Conservation (phyloP, 1,140 invertebrate species). For the Chrysomallon squamiferum region DNA sequence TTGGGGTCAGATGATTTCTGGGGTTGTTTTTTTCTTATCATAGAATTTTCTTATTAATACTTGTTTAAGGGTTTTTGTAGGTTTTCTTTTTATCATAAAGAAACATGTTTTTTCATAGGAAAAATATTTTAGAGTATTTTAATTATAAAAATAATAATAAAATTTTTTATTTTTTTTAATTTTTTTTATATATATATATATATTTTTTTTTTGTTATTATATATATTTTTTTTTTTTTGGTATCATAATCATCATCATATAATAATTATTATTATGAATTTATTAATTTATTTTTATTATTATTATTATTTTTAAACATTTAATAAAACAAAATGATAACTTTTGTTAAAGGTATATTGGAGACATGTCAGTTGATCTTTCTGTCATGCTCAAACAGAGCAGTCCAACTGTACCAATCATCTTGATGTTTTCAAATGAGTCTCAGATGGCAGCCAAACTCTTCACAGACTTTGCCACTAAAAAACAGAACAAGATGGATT, state of each 20-base stretch:
- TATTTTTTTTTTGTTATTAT: no score
- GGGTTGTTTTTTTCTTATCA: background rate
- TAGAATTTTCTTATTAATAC: background rate
- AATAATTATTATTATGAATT: no score
- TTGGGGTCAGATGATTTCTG: background rate
- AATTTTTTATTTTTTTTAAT: no score
- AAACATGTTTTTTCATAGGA: no score
- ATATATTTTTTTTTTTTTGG: no score
- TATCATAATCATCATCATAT: no score
- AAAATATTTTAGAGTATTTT: no score
- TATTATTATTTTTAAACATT: no score
- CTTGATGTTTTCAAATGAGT: conserved; percentile 50
- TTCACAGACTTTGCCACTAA: conserved; percentile 55
- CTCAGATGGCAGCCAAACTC: conserved; percentile 47
- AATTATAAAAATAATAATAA: no score
- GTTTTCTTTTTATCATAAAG: background rate
- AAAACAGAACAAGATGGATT: conserved; percentile 41
- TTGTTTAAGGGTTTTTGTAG: background rate
- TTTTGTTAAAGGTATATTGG: conserved; percentile 53
- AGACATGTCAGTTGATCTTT: conserved; percentile 47
- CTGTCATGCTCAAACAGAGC: conserved; percentile 50
- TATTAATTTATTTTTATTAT: no score
- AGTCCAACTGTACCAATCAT: conserved; percentile 51
- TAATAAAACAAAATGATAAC: no score
- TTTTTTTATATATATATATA: no score